Conservation (phyloP, 2,888 invertebrate genomes). For the Standfussiana lucernea region DNA sequence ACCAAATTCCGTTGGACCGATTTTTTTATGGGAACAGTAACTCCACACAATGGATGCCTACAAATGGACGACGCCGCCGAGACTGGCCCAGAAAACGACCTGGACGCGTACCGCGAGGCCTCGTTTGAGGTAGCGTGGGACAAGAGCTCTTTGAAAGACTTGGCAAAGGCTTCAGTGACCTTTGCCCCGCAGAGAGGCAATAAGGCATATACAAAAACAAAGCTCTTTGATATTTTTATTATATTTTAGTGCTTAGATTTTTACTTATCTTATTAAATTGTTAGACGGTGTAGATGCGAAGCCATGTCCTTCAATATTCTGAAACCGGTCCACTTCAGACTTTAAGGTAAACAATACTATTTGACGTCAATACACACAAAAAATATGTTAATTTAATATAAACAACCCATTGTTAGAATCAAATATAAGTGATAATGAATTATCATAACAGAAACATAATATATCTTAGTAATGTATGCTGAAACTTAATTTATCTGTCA, state of each 20-base stretch:
- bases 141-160: not conserved
- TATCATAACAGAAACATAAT: not conserved
- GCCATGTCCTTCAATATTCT: constrained; percentile 12
- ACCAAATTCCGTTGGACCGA: too few relatives aligned
- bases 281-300: not conserved
- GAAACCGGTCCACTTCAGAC: constrained; percentile 27
- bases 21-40: not conserved
- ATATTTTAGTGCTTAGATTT: not conserved
- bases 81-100: not conserved
- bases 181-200: not conserved
- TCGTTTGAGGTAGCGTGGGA: not conserved
- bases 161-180: not conserved
- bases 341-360: constrained; percentile 66
- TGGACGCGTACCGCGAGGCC: not conserved
- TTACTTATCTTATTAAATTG: not conserved
- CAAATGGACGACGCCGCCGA: not conserved
- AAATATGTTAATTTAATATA: constrained; percentile 52
- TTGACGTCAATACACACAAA: constrained; percentile 60
- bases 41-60: not conserved
- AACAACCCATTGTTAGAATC: constrained; percentile 42
- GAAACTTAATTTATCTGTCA: not conserved
- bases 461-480: not conserved
- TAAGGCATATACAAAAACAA: not conserved
- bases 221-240: too few relatives aligned
- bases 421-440: constrained; percentile 13